A percentile compares a stretch with the other conserved stretches of the same genome.
These are phyloP conservation scores for Marisa cornuarietis DNA, from an alignment of 1,140 invertebrate species.

Conservation along the genomic window DNA sequence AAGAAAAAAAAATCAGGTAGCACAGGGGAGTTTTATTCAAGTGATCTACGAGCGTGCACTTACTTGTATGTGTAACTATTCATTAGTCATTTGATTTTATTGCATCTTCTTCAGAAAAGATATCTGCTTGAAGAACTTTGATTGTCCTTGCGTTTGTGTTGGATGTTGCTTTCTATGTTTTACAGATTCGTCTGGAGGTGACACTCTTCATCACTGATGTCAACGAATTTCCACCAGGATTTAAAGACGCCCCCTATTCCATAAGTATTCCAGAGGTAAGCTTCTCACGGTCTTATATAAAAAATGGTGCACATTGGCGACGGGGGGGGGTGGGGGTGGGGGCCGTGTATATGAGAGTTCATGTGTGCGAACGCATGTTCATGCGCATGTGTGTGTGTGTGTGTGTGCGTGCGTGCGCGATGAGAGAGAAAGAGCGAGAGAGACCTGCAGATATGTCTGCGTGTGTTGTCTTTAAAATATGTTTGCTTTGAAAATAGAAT, in stretches of 20 bases:
- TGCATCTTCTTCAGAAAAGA: neutral
- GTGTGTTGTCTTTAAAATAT: no score
- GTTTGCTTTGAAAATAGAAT: no score
- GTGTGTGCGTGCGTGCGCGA: neutral
- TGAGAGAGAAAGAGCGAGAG: no score
- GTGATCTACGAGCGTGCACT: neutral
- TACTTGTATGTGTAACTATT: neutral
- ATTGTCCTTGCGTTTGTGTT: no score
- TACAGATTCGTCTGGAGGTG: neutral
- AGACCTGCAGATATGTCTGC: no score
- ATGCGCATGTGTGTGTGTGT: neutral
- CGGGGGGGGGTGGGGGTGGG: no score
- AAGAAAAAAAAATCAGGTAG: no score
- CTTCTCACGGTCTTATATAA: neutral
- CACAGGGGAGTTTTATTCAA: neutral
- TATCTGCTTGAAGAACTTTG: no score
- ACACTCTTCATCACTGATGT: neutral
- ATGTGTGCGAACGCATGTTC: neutral
- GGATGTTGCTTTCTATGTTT: neutral
- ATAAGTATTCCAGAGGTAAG: neutral
- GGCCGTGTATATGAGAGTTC: neutral
- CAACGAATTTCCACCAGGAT: slow-evolving; percentile 10
- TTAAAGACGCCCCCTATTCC: neutral
- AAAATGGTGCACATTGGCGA: no score
- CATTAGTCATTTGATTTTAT: neutral